Conservation (phyloP, 1,140 invertebrate genomes). For the Subanguina moxae region DNA sequence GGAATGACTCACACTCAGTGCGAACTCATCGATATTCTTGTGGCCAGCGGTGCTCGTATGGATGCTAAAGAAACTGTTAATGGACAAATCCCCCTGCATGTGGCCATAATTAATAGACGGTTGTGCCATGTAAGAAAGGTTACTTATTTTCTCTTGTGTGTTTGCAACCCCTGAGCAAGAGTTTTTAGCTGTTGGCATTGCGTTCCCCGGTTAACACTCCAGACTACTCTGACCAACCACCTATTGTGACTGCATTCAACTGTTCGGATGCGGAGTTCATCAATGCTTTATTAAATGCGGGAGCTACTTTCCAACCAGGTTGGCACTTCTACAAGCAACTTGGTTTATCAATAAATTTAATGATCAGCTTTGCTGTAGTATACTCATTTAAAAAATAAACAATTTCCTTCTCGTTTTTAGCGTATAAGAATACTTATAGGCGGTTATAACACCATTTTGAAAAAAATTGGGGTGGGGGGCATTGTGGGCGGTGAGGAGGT, state of each 20-base stretch:
- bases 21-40: slow-evolving; percentile 23
- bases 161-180: neutral
- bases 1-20: slow-evolving; percentile 21
- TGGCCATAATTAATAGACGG: slow-evolving; percentile 24
- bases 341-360: slow-evolving; percentile 17
- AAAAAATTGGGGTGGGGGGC: too few species aligned
- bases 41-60: slow-evolving; percentile 17
- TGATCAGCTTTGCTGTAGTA: too few species aligned
- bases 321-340: slow-evolving; percentile 5
- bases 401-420: too few species aligned
- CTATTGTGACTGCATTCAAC: slow-evolving; percentile 18
- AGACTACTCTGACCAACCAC: slow-evolving; percentile 20
- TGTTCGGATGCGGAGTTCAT: slow-evolving; percentile 25
- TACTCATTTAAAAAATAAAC: too few species aligned
- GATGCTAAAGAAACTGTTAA: slow-evolving; percentile 18
- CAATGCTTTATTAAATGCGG: slow-evolving; percentile 13
- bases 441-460: too few species aligned
- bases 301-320: slow-evolving; percentile 29
- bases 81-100: slow-evolving; percentile 28
- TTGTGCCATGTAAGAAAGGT: slow-evolving; percentile 25
- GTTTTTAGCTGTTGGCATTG: slow-evolving; percentile 11
- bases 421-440: too few species aligned
- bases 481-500: too few species aligned
- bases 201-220: slow-evolving; percentile 21
- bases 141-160: neutral